Evolutionary conservation across 2,888 invertebrate genomes (phyloP), one percentile per base, ranked within the genome.

Genomic region (Troglohyphantes excavatus): DNA sequence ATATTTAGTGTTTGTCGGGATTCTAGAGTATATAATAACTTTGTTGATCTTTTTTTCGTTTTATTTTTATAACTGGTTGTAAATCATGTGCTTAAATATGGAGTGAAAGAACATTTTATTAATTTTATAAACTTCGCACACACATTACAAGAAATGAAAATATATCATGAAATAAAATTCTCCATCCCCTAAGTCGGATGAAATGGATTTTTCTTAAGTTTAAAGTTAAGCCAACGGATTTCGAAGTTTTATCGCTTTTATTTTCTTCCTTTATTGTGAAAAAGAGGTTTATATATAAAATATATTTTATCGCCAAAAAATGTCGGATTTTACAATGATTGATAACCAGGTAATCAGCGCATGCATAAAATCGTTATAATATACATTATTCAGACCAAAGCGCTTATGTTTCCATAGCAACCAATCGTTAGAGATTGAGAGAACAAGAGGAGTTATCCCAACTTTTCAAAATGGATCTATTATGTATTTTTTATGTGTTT

Each of bases 241-340:
- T 53, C 17, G 43, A 75, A 46, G 29, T 75, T 75, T 67, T 46
- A 75, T 84, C 76, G 59, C 65, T 33, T 85, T 76, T 68, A 76
- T 85, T 46, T 75, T 53, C 75, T 53, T 68, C 75, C 68, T 53
- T 85, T 85, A 85, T 85, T 85, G 68, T 39, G 39, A 68, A 75
- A 85, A 75, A 68, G 29, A 59, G 85, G 29, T 76, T 76, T 85
- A 68, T 85, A 85, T 85, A 85, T 76, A 68, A 84, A 68, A 85
- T 85, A 76, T 76, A 76, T 76, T 72, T 43, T 75, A 75, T 75
- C 21, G 75, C 39, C 33, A 83, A 85, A 83, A 85, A 78, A 85
- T 85, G 85, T 85, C 68, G 76, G 85, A 85, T 85, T 85, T 85
- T 85, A 85, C 85, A 85, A 76, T 85, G 85, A 85, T 85, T 85